These are phyloP conservation scores for Lordiphosa mommai DNA, from an alignment of 1,140 invertebrate genomes.

Conservation along the genomic window DNA sequence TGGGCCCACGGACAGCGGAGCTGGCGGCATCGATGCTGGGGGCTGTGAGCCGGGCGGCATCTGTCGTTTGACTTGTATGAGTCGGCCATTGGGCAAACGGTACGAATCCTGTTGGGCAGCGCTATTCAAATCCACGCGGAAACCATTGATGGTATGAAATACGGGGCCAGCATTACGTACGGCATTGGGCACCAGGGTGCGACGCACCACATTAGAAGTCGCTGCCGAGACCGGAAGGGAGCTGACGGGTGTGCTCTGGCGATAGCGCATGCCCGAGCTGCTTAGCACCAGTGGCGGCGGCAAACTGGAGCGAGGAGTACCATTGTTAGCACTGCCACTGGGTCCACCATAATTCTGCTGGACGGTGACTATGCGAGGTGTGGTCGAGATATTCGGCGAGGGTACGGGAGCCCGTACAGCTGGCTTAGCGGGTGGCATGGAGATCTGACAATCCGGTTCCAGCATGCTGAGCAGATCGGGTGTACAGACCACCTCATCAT, in stretches of 20 bases:
- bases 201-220: slow-evolving; percentile 26
- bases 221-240: background rate
- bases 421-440: slow-evolving; percentile 37
- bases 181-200: slow-evolving; percentile 50
- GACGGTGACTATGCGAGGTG: slow-evolving; percentile 61
- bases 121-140: slow-evolving; percentile 76
- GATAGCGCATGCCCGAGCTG: slow-evolving; percentile 62
- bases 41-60: slow-evolving; percentile 24
- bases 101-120: slow-evolving; percentile 77
- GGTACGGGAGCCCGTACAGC: background rate
- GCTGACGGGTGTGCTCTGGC: slow-evolving; percentile 21
- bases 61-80: slow-evolving; percentile 78
- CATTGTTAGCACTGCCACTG: slow-evolving; percentile 15
- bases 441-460: slow-evolving; percentile 73
- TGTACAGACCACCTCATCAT: slow-evolving; percentile 79
- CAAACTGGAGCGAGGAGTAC: slow-evolving; percentile 29
- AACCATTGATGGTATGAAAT: slow-evolving; percentile 77
- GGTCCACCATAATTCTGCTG: slow-evolving; percentile 61
- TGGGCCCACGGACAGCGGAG: slow-evolving; percentile 4
- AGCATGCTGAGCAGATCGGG: slow-evolving; percentile 77
- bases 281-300: slow-evolving; percentile 68
- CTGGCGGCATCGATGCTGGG: slow-evolving; percentile 4
- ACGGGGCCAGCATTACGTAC: slow-evolving; percentile 51
- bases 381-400: slow-evolving; percentile 29
- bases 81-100: slow-evolving; percentile 72